Conservation (phyloP, 2,113 vertebrate species). For the Engystomops pustulosus region DNA sequence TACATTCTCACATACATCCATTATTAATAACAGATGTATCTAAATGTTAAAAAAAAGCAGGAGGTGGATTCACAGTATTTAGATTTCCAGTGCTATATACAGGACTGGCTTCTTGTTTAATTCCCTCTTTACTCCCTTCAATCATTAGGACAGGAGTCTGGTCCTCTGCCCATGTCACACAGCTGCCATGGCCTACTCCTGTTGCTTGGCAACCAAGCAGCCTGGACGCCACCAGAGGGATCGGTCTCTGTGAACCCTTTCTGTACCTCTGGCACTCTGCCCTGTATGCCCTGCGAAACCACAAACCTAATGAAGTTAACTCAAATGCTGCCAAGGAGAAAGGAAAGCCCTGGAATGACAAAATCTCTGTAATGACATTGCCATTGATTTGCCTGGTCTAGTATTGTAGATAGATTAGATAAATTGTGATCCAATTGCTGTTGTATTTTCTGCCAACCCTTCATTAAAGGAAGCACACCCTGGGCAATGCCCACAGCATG, state of each 20-base stretch:
- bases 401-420: neutral
- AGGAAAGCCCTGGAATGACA: neutral
- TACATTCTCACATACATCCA: too few relatives aligned
- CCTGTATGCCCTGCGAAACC: conserved; percentile 29
- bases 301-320: conserved; percentile 32
- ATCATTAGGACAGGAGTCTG: conserved; percentile 15
- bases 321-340: conserved; percentile 28
- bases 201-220: conserved; percentile 52
- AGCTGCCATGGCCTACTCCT: conserved; percentile 46
- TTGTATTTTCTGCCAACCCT: neutral
- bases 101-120: conserved; percentile 33
- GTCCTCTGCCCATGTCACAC: conserved; percentile 26
- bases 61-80: neutral
- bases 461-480: neutral
- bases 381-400: neutral
- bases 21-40: neutral
- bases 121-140: conserved; percentile 1
- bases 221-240: conserved; percentile 51
- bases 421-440: neutral
- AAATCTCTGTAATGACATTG: neutral
- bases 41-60: too few relatives aligned
- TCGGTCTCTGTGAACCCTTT: conserved; percentile 42
- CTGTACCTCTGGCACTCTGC: conserved; percentile 28
- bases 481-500: neutral
- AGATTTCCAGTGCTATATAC: conserved; percentile 9